Evolutionary conservation across 1,140 invertebrate species (phyloP), one percentile per base, ranked within the genome.

Genomic region (Drosophila ficusphila): DNA sequence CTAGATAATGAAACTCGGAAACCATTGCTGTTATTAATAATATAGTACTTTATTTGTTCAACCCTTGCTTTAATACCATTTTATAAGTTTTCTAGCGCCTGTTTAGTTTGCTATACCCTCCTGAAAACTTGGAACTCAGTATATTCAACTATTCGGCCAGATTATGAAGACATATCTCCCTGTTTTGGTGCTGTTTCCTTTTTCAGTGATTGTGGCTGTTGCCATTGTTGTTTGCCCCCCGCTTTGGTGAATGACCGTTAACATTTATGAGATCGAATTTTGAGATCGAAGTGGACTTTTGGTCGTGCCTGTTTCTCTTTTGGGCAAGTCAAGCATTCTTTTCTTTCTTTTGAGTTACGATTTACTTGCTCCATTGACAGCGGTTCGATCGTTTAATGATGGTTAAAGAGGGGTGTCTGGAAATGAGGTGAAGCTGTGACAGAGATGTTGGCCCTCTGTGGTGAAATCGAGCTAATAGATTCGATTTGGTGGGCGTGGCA

Each of bases 211-310:
- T 34, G 48, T 34, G 33, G 4, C 12, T 31, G 16, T 29, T 21
- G 39, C 27, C 33, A 25, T 58, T 58, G 21, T 58, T 58, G 21
- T 34, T 62, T 7, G 14, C 31, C 25, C 53, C 27, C 42, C 48
- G 23, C 25, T 9, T 29, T 86, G 71, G 79, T 85, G 79, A 86
- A 86, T 88, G 81, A 86, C 82, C 81, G 81, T 86, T 77, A 77
- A 77, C 76, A 81, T 77, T 75, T 86, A 56, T 34, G 57, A 85
- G 81, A 62, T 78, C 60, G 75, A 51, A 60, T 68, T 46, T 31
- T 52, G 57, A 79, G 72, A 68, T 77, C 69, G 61, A 69, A 70
- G n/a, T 70, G 27, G 42, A 42, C 23, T 74, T 76, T 53, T 56
- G 67, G 64, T 46, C 51, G 51, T 69, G 39, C 27, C 39, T 58